Percentiles rank a stretch among this genome's conserved stretches.
Conservation (phyloP, 2,888 invertebrate species). For the Chalcis sispes region DNA sequence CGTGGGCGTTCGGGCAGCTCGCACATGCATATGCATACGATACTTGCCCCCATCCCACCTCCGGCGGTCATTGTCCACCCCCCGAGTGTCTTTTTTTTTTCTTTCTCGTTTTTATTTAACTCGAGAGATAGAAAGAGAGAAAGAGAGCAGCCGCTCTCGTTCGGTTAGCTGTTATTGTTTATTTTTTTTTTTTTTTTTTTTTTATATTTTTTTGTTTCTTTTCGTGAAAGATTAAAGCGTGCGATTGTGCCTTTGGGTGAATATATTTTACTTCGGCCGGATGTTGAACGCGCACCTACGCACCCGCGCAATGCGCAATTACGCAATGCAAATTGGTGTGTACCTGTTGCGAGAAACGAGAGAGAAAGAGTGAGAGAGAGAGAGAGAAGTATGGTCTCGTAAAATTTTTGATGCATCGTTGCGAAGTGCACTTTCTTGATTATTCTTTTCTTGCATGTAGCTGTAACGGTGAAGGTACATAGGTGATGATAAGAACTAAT, state of each 20-base stretch:
- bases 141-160: too few relatives aligned
- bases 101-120: conserved; percentile 17
- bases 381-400: conserved; percentile 4
- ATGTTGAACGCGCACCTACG: background rate
- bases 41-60: too few relatives aligned
- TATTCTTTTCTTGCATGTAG: background rate
- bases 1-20: conserved; percentile 25
- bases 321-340: conserved; percentile 49
- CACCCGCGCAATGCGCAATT: conserved; percentile 33
- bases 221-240: background rate
- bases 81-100: conserved; percentile 33
- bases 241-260: conserved; percentile 5
- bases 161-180: too few relatives aligned
- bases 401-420: conserved; percentile 50
- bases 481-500: too few relatives aligned
- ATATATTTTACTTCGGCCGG: conserved; percentile 25
- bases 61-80: conserved; percentile 43
- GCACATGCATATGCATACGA: conserved; percentile 46
- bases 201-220: background rate
- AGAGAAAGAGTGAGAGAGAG: background rate
- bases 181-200: too few relatives aligned
- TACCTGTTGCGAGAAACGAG: conserved; percentile 36
- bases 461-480: too few relatives aligned
- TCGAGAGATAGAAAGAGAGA: too few relatives aligned
- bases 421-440: conserved; percentile 8